phyloP scores from a whole-genome alignment of 2,113 vertebrate species.

The Phalacrocorax carbo region DNA sequence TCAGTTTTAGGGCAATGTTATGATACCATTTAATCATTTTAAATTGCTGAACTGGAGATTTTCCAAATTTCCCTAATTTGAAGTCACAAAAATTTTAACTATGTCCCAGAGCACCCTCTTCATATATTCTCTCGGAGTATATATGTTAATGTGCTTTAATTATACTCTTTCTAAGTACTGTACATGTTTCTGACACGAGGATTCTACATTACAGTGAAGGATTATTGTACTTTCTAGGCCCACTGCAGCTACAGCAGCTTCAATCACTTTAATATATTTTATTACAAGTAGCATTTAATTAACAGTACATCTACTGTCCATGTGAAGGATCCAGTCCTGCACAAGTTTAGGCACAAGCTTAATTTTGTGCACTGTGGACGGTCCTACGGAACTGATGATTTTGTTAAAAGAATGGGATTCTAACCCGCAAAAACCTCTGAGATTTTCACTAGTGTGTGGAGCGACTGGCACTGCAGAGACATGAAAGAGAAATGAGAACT shows the following conservation, averaged over 20 bases:
- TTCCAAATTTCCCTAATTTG: slow-evolving; percentile 23
- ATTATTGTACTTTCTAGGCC: slow-evolving; percentile 71
- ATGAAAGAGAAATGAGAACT: background rate
- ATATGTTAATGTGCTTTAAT: slow-evolving; percentile 75
- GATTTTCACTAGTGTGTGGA: background rate
- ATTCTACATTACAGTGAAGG: slow-evolving; percentile 64
- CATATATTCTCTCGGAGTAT: slow-evolving; percentile 51
- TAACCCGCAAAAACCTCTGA: background rate
- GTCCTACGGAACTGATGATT: background rate
- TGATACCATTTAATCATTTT: slow-evolving; percentile 5
- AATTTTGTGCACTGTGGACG: background rate
- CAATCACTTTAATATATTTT: slow-evolving; percentile 68
- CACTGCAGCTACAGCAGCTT: slow-evolving; percentile 59
- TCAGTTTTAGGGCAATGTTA: background rate
- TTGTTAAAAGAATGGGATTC: background rate
- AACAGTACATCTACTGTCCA: slow-evolving; percentile 48
- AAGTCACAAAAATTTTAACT: slow-evolving; percentile 57
- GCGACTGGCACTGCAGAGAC: background rate
- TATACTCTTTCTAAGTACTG: slow-evolving; percentile 64
- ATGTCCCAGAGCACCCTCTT: slow-evolving; percentile 52
- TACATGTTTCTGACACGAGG: slow-evolving; percentile 61
- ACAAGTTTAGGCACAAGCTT: slow-evolving; percentile 17
- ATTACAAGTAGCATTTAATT: slow-evolving; percentile 74
- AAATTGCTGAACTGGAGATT: slow-evolving; percentile 39
- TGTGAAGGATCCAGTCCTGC: slow-evolving; percentile 30